Base-by-base conservation (phyloP, 1,140 invertebrate genomes). In the Lethocerus indicus region DNA sequence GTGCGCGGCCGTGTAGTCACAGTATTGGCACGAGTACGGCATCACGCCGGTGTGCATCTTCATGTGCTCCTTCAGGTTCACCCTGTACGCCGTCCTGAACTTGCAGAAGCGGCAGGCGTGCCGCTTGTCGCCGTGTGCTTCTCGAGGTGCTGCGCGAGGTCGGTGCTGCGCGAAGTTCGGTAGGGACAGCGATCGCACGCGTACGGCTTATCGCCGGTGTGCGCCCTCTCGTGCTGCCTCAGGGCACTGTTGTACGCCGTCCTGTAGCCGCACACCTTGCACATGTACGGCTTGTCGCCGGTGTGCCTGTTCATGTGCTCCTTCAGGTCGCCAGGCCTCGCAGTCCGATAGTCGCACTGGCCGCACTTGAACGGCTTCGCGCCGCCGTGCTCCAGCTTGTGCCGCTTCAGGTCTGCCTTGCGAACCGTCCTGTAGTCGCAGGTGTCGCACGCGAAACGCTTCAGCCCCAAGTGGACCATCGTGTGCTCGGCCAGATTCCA, bases 301-400 rank as follows among this genome's bases (percentile, higher is more conserved):
- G 42, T 44, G 14, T 44, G 42, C n/a, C 29, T 44, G 14, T 28
- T 7, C 42, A 44, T 44, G 14, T 44, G 42, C 24, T 25, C 27
- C 25, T 44, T 44, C 9, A 44, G n/a, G 14, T 28, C 29, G n/a
- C 42, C 29, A 2, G 42, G n/a, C 12, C 27, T 16, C 12, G 42
- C 23, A 44, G 42, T 44, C n/a, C 27, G 29, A 20, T 44, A 44
- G 21, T 44, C 42, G 29, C 42, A 44, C 25, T 44, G 26, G n/a
- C 29, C 42, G 21, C 42, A 44, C n/a, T n/a, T n/a, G n/a, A n/a
- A n/a, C n/a, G n/a, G n/a, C n/a, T n/a, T n/a, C n/a, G n/a, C n/a
- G n/a, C n/a, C n/a, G n/a, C n/a, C n/a, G n/a, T n/a, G n/a, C n/a
- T n/a, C n/a, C n/a, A n/a, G n/a, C n/a, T n/a, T n/a, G n/a, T n/a